These are phyloP conservation scores for Cotesia glomerata DNA, from an alignment of 1,140 invertebrate genomes.

Conservation along the genomic window DNA sequence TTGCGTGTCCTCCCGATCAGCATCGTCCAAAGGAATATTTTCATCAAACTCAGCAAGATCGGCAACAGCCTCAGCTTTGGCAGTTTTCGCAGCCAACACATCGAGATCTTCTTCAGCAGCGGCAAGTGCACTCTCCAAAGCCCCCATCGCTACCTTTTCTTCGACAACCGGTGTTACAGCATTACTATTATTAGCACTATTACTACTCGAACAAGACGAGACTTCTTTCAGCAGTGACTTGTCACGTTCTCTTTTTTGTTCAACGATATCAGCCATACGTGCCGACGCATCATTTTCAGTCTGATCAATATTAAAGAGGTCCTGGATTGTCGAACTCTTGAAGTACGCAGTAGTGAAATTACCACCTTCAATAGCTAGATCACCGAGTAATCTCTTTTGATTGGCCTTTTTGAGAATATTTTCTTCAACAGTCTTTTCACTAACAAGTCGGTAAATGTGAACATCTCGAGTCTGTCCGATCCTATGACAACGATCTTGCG, in stretches of 20 bases:
- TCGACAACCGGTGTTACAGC: constrained; percentile 47
- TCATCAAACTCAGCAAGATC: constrained; percentile 97
- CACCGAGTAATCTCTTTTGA: constrained; percentile 94
- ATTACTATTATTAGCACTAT: constrained; percentile 16
- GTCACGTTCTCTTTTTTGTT: constrained; percentile 62
- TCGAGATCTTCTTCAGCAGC: constrained; percentile 95
- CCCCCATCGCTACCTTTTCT: constrained; percentile 71
- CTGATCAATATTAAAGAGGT: constrained; percentile 84
- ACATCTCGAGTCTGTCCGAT: constrained; percentile 99
- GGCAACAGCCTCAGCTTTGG: constrained; percentile 90
- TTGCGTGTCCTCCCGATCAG: constrained; percentile 68
- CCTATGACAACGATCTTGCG: constrained; percentile 97
- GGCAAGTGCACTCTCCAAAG: constrained; percentile 83
- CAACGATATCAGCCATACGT: constrained; percentile 70
- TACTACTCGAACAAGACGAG: no score
- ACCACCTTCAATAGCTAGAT: constrained; percentile 97
- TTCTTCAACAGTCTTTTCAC: constrained; percentile 97
- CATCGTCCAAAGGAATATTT: constrained; percentile 87
- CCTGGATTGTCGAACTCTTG: constrained; percentile 91
- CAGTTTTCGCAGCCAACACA: constrained; percentile 87
- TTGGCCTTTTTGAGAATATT: constrained; percentile 99
- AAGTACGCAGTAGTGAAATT: constrained; percentile 99
- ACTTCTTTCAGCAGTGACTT: constrained; percentile 47
- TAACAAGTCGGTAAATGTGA: constrained; percentile 96
- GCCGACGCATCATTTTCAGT: constrained; percentile 68